These are phyloP conservation scores for Ptilorrhoa leucosticta DNA, from an alignment of 2,113 vertebrate genomes.

Conservation along the genomic window DNA sequence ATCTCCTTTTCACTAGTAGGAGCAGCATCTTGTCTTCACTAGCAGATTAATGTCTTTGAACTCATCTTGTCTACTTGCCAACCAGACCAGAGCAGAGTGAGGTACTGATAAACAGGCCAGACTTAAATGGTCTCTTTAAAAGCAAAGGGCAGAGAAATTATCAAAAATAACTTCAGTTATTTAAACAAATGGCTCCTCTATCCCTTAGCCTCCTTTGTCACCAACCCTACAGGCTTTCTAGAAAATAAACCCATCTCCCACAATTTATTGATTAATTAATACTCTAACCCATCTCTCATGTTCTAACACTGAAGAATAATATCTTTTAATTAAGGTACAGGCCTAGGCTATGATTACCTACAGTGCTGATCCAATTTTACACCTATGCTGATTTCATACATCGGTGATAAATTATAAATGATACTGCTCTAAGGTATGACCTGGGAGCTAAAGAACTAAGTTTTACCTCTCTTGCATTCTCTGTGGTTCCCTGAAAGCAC, in stretches of 20 bases:
- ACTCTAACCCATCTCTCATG: neutral
- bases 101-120: neutral
- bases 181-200: neutral
- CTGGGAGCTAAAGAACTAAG: neutral
- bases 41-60: neutral
- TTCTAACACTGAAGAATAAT: neutral
- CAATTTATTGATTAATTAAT: neutral
- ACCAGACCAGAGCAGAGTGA: neutral
- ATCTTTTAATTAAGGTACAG: neutral
- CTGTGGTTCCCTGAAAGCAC: neutral
- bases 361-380: neutral
- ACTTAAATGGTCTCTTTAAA: neutral
- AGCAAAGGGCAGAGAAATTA: neutral
- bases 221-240: neutral
- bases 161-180: neutral
- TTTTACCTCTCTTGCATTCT: neutral
- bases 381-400: neutral
- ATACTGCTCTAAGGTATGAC: neutral
- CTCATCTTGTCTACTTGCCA: neutral
- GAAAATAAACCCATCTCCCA: neutral
- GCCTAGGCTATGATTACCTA: neutral
- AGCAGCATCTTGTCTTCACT: neutral
- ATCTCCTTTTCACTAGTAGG: neutral
- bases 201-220: neutral
- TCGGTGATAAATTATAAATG: neutral